Evolutionary conservation across 1,140 invertebrate species (phyloP), one percentile per base, ranked within the genome.

Genomic region (Leptestheria dahalacensis): DNA sequence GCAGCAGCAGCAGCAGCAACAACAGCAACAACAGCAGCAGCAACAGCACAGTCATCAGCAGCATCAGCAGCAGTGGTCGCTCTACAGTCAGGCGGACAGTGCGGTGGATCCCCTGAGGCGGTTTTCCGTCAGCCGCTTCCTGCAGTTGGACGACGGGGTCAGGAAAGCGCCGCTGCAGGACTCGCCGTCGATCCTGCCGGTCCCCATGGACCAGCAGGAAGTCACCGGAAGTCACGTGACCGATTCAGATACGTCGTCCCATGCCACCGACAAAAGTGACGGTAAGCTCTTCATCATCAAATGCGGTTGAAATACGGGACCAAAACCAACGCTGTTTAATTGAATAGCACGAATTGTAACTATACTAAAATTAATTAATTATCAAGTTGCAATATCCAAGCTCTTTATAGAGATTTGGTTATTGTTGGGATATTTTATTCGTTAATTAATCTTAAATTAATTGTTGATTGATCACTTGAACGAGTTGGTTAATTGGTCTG

Each of bases 101-200:
- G 29, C 59, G 15, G 49, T 26, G 10, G 48, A 53, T 25, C 25
- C 29, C 18, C 24, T 50, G 15, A 62, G 64, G 20, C 59, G 65
- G 24, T 70, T 70, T 64, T 68, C 68, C 11, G 68, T 70, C 20
- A 68, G 64, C 18, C 65, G 66, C 11, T 59, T 70, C 24, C 62
- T 70, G 33, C 64, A 69, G 48, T 26, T 48, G 18, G 47, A 51
- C 18, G 25, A 61, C 11, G 48, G 28, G 60, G 41, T 33, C 23
- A 20, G 21, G 20, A 58, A 1, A 15, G 25, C 24, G 3, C 10
- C 26, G 47, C 9, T 20, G 2, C 33, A 41, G 54, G 50, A 52
- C 15, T 52, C 29, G 53, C 18, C 29, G 18, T 55, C 29, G 53
- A 11, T 24, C 11, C 21, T 46, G 23, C 6, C 18, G 23, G 6